These are phyloP conservation scores for Cepaea nemoralis DNA, from an alignment of 1,140 invertebrate genomes.

Conservation along the genomic window DNA sequence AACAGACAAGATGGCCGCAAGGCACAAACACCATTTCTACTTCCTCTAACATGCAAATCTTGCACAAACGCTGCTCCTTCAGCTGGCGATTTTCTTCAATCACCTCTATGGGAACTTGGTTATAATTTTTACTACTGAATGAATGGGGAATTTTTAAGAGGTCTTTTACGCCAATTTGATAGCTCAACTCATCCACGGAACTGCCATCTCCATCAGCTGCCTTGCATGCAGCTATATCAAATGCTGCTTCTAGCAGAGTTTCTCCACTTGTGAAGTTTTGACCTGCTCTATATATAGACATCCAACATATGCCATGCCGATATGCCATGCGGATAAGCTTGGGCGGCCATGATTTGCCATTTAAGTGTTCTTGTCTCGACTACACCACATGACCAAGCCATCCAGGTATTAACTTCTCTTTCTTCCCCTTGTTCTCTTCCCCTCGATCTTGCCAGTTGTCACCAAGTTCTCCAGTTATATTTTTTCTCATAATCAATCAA, in stretches of 20 bases:
- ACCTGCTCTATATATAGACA: too few species aligned
- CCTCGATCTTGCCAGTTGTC: too few species aligned
- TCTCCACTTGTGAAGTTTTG: conserved; percentile 51
- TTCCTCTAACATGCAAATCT: conserved; percentile 91
- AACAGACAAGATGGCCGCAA: conserved; percentile 89
- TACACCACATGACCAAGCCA: too few species aligned
- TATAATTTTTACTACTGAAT: not conserved
- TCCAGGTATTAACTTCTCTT: too few species aligned
- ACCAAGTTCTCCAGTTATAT: too few species aligned
- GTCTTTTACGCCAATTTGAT: not conserved
- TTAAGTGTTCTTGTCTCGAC: too few species aligned
- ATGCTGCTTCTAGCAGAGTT: conserved; percentile 48
- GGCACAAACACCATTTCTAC: conserved; percentile 89
- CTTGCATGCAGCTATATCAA: conserved; percentile 23
- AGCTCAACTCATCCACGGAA: not conserved
- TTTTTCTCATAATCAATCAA: too few species aligned
- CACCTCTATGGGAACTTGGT: not conserved
- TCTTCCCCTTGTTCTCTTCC: too few species aligned
- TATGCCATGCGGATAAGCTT: too few species aligned
- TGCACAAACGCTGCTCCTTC: conserved; percentile 83
- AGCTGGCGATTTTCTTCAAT: conserved; percentile 16
- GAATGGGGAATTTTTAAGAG: not conserved
- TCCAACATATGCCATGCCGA: too few species aligned
- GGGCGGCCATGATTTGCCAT: too few species aligned
- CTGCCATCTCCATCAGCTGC: not conserved